Base-by-base conservation (phyloP, 1,140 invertebrate genomes). In the Drosophila kepulauana region DNA sequence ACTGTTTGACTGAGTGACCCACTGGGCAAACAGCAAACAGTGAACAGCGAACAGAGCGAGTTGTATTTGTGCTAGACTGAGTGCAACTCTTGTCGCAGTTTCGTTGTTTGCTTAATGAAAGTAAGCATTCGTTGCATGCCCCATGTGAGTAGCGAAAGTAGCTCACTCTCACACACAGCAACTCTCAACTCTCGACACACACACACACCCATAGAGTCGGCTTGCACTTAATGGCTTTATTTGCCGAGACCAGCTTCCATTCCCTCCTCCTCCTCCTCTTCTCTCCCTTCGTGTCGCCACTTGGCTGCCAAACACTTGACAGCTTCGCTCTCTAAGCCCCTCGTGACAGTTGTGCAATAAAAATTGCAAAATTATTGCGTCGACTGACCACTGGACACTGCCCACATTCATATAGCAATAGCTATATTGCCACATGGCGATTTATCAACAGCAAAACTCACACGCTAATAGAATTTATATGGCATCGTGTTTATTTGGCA, bases 141-240 rank as follows among this genome's bases (percentile, higher is more conserved):
- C 64, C 78, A 75, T 81, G 82, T 71, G 82, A 86, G 81, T 77
- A 77, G 73, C 80, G 80, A 87, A 88, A 87, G 82, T 87, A 80
- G 80, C 77, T 71, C 84, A 75, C 80, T 87, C 82, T 84, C 82
- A 75, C 76, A 81, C 77, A 65, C 68, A 58, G 20, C 20, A 25
- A 16, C 11, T 38, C 35, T 38, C 7, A 8, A 43, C 41, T 43
- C 41, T 43, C 41, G n/a, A 41, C 38, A 41, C 38, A 41, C 38
- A 41, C 38, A 10, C 15, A 49, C 38, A 10, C 38, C 1, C 20
- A 25, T 0, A 4, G 11, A 49, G 54, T 52, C 38, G 71, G 8
- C 20, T 51, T 49, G 38, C 76, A 88, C 77, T 87, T 82, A 88
- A 87, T 87, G 77, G 79, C 84, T 87, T 68, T 82, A 87, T 87